Conservation (phyloP, 64 coral and sea anemone species). For the Pocillopora verrucosa region DNA sequence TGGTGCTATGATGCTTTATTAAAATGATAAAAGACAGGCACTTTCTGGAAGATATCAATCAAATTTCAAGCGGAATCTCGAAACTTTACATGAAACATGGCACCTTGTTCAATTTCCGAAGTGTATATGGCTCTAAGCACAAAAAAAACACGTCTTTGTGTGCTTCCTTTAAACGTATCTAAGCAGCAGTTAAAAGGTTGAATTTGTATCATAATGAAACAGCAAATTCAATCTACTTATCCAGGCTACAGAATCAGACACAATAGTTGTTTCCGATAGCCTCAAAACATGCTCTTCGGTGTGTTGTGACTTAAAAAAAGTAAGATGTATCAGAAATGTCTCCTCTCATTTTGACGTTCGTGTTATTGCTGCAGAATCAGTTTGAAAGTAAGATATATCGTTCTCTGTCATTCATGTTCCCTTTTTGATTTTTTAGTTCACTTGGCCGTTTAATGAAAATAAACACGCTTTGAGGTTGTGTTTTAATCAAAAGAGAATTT, state of each 20-base stretch:
- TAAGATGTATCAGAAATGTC: background rate
- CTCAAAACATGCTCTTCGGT: background rate
- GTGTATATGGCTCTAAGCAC: background rate
- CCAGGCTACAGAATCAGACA: background rate
- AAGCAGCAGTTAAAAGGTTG: background rate
- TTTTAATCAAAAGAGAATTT: background rate
- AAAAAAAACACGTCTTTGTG: background rate
- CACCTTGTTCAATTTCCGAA: background rate
- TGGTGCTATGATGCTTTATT: background rate
- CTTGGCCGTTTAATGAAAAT: background rate
- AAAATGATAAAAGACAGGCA: background rate
- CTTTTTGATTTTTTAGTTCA: background rate
- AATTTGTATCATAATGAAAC: slow-evolving; percentile 5
- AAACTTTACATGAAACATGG: background rate
- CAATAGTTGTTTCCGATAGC: background rate
- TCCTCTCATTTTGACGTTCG: background rate
- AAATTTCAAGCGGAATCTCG: background rate
- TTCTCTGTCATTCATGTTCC: background rate
- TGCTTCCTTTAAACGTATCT: background rate
- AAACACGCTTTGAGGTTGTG: background rate
- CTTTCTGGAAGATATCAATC: background rate
- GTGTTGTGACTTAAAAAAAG: background rate
- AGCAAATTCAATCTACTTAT: background rate
- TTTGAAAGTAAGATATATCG: background rate
- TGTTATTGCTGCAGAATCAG: background rate